phyloP scores from a whole-genome alignment of 2,888 invertebrate species.

The Pandemis heparana region DNA sequence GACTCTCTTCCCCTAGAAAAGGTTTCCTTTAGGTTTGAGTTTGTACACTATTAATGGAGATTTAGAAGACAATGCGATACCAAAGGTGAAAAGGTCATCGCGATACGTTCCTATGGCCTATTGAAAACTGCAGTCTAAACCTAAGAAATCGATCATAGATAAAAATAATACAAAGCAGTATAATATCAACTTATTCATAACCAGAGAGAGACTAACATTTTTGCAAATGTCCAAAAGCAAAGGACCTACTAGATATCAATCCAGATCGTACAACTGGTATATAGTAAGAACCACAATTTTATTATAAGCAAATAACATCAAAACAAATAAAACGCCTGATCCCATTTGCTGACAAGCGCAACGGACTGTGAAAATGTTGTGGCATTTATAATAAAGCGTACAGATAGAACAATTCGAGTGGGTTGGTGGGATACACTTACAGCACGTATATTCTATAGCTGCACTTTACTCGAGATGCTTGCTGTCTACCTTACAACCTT shows the following conservation, averaged over 20 bases:
- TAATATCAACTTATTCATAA: background rate
- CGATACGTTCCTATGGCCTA: slow-evolving; percentile 14
- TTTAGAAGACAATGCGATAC: slow-evolving; percentile 28
- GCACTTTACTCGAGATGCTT: slow-evolving; percentile 17
- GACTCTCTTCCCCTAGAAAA: slow-evolving; percentile 34
- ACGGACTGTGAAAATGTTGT: slow-evolving; percentile 68
- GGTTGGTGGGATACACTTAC: background rate
- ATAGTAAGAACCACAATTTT: slow-evolving; percentile 29
- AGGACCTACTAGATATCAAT: background rate
- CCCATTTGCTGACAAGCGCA: slow-evolving; percentile 50
- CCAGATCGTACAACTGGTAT: slow-evolving; percentile 16
- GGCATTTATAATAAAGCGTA: slow-evolving; percentile 57
- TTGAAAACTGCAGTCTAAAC: background rate
- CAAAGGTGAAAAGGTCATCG: slow-evolving; percentile 19
- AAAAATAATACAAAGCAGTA: background rate
- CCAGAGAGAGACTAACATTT: background rate
- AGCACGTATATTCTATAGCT: slow-evolving; percentile 21
- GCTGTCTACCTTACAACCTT: slow-evolving; percentile 18
- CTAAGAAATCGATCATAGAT: background rate
- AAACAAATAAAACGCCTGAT: slow-evolving; percentile 39
- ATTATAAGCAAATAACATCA: slow-evolving; percentile 44
- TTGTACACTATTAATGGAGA: background rate
- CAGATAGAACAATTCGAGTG: slow-evolving; percentile 34
- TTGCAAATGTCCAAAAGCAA: background rate
- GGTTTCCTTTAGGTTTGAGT: slow-evolving; percentile 8